A percentile compares a stretch with the other conserved stretches of the same genome.
Conservation (phyloP, 1,140 invertebrate species). For the Gryllus bimaculatus region DNA sequence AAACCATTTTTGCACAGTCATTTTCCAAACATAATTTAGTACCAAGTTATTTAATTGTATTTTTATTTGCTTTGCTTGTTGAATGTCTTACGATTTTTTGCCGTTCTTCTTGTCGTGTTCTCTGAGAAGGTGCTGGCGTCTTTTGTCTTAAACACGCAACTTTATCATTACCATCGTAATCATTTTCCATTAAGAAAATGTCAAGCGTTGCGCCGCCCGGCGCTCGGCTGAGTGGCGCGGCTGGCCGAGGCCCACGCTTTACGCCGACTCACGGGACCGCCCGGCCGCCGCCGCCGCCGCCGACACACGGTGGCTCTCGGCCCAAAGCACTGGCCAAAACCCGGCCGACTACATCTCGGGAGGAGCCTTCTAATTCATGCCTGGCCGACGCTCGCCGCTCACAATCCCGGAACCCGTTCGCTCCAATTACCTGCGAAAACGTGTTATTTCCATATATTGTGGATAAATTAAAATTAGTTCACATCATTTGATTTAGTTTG, state of each 20-base stretch:
- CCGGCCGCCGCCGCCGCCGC: too few relatives aligned
- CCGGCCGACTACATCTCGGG: too few relatives aligned
- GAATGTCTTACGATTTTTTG: background rate
- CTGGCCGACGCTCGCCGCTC: too few relatives aligned
- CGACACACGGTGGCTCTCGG: background rate
- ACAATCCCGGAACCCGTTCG: too few relatives aligned
- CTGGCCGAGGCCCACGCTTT: background rate
- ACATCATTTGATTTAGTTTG: too few relatives aligned
- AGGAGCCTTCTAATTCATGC: too few relatives aligned
- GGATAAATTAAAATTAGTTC: too few relatives aligned
- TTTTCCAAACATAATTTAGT: constrained; percentile 1
- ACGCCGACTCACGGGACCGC: background rate
- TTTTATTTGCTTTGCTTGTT: background rate
- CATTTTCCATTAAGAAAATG: constrained; percentile 5
- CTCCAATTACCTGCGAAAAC: too few relatives aligned
- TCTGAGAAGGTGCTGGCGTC: background rate
- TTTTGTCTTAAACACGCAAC: constrained; percentile 4
- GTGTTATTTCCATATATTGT: too few relatives aligned
- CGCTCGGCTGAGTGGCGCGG: background rate
- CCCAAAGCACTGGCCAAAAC: background rate
- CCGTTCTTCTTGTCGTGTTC: background rate
- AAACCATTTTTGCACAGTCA: background rate
- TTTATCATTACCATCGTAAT: constrained; percentile 5
- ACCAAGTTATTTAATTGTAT: constrained; percentile 2
- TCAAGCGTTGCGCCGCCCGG: background rate